phyloP scores from a whole-genome alignment of 1,140 invertebrate species.

The Rhizoglyphus robini region DNA sequence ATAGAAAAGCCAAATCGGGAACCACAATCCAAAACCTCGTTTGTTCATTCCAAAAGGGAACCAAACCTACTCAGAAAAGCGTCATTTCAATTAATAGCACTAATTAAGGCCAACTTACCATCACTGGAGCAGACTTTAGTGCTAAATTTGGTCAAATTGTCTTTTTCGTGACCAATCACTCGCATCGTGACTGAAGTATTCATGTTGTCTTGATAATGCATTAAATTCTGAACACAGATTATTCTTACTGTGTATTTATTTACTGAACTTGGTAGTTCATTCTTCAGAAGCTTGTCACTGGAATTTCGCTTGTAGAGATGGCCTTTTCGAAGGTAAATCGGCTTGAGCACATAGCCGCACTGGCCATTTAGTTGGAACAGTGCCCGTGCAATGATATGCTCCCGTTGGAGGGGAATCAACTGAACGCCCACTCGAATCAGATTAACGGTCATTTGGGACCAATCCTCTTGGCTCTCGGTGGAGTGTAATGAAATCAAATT shows the following conservation, averaged over 20 bases:
- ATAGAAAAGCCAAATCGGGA: neutral
- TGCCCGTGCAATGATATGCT: neutral
- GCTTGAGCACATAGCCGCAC: neutral
- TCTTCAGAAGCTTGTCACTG: too few species aligned
- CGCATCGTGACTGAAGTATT: neutral
- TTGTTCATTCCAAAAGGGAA: constrained; percentile 4
- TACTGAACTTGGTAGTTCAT: neutral
- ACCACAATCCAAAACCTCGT: neutral
- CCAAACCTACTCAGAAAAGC: neutral
- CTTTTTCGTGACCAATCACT: neutral
- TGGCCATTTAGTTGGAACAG: neutral
- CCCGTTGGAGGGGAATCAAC: neutral
- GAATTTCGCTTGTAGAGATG: constrained; percentile 2
- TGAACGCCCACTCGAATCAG: constrained; percentile 3
- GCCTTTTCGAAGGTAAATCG: neutral
- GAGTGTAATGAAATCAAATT: too few species aligned
- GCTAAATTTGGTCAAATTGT: neutral
- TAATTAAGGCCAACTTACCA: neutral
- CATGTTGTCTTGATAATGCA: neutral
- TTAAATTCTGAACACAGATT: neutral
- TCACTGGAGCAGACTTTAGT: neutral
- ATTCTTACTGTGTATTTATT: neutral
- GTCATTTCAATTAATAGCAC: neutral
- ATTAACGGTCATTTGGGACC: neutral
- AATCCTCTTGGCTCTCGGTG: too few species aligned